Evolutionary conservation across 2,797 vertebrate genomes (phyloP).

Genomic region (Phataginus tricuspis): DNA sequence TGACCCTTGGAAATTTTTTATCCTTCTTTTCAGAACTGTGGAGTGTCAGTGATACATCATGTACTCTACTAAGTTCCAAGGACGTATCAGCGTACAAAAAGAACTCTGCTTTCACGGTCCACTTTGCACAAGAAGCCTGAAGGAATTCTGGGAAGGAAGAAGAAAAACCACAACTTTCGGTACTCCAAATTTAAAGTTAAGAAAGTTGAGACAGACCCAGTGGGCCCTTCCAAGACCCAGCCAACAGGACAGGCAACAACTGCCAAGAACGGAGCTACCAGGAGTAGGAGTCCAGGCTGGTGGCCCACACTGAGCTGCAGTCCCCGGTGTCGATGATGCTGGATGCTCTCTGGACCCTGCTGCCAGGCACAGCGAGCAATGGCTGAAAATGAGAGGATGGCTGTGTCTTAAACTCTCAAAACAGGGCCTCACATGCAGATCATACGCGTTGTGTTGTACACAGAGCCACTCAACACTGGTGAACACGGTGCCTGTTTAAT

Average conservation of each 20-base stretch:
- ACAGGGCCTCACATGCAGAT: neutral
- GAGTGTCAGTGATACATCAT: neutral
- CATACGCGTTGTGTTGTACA: neutral
- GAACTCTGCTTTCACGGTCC: neutral
- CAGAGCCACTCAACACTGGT: fast-evolving
- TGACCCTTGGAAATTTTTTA: neutral
- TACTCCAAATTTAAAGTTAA: neutral
- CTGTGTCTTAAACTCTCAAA: fast-evolving
- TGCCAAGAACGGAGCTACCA: neutral
- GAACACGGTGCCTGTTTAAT: fast-evolving
- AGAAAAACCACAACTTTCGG: neutral
- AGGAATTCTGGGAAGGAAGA: neutral
- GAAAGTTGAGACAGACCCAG: neutral
- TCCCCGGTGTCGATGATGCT: fast-evolving
- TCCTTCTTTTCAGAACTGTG: neutral
- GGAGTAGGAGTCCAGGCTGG: neutral
- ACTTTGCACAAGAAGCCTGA: neutral
- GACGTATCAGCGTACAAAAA: neutral
- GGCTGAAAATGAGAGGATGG: neutral
- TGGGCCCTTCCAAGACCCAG: neutral
- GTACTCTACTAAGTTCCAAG: neutral
- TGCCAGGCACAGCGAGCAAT: fast-evolving
- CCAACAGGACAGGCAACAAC: neutral
- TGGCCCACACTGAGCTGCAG: neutral
- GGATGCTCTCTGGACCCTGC: neutral